Percentiles rank a stretch among this genome's conserved stretches.
These are phyloP conservation scores for Isaurus tuberculatus DNA, from an alignment of 92 coral and sea anemone genomes.

Conservation along the genomic window DNA sequence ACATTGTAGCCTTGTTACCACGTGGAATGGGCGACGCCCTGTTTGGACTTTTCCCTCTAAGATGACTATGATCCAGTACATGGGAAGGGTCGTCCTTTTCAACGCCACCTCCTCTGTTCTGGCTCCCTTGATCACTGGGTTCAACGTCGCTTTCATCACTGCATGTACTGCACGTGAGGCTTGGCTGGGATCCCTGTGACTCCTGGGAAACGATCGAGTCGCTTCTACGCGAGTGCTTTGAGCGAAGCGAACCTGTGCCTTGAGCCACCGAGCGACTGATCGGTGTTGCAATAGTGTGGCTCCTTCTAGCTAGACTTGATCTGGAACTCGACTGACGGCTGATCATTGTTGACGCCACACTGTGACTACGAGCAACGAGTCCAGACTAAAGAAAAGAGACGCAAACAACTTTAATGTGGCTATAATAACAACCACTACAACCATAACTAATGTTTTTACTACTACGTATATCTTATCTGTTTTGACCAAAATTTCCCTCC, in stretches of 20 bases:
- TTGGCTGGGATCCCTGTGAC: conserved; percentile 57
- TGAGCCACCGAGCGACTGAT: conserved; percentile 56
- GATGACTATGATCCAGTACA: conserved; percentile 48
- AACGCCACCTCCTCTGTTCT: conserved; percentile 37
- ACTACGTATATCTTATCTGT: background rate
- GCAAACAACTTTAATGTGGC: background rate
- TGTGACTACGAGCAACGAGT: conserved; percentile 61
- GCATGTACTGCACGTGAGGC: conserved; percentile 71
- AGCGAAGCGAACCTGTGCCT: conserved; percentile 41
- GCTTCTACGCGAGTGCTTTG: background rate
- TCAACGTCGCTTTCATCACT: conserved; percentile 66
- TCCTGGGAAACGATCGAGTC: conserved; percentile 33
- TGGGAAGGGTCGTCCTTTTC: conserved; percentile 43
- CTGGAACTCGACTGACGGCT: conserved; percentile 56
- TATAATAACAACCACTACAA: background rate
- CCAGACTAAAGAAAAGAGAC: conserved; percentile 55
- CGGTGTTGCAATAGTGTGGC: conserved; percentile 60
- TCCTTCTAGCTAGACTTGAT: conserved; percentile 60
- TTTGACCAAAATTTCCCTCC: too few relatives aligned
- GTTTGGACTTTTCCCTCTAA: conserved; percentile 42
- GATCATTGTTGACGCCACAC: conserved; percentile 59
- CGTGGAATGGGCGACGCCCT: conserved; percentile 71
- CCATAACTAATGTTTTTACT: background rate
- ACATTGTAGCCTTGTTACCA: conserved; percentile 82
- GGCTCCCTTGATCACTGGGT: conserved; percentile 49